Percentiles rank a stretch among this genome's conserved stretches.
phyloP scores from a whole-genome alignment of 1,140 invertebrate species.

The Orchesella cincta region DNA sequence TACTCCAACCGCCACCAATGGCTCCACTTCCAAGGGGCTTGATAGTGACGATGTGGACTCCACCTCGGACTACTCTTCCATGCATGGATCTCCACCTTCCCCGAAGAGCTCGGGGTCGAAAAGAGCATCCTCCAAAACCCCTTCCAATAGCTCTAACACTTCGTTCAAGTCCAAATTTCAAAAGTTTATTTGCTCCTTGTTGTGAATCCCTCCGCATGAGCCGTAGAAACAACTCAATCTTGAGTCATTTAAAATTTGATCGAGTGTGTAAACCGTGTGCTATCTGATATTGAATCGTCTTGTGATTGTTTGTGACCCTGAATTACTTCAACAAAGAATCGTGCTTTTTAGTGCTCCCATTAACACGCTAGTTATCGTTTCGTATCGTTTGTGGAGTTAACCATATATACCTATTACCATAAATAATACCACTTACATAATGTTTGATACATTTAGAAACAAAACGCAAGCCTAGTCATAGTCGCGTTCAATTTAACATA shows the following conservation, averaged over 20 bases:
- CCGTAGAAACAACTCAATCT: too few species aligned
- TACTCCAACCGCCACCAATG: background rate
- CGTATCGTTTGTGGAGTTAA: too few species aligned
- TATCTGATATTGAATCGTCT: too few species aligned
- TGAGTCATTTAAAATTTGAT: too few species aligned
- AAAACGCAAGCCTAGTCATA: constrained; percentile 19
- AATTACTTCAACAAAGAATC: too few species aligned
- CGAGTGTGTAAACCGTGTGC: too few species aligned
- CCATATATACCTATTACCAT: too few species aligned
- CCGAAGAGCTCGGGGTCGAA: constrained; percentile 33
- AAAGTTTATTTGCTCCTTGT: constrained; percentile 34
- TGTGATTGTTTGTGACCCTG: too few species aligned
- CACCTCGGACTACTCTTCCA: constrained; percentile 44
- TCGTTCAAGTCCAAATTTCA: constrained; percentile 27
- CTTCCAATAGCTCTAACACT: constrained; percentile 16
- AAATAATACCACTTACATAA: constrained; percentile 4
- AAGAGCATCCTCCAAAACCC: constrained; percentile 29
- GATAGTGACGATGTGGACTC: constrained; percentile 35
- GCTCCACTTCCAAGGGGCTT: background rate
- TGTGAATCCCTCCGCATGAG: constrained; percentile 28
- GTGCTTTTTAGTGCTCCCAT: too few species aligned
- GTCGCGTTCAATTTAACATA: background rate
- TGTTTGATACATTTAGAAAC: background rate
- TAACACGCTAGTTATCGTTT: too few species aligned
- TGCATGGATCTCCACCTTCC: constrained; percentile 42